Evolutionary conservation across 2,113 vertebrate genomes (phyloP), one percentile per base, ranked within the genome.

Genomic region (Cavia porcellus): DNA sequence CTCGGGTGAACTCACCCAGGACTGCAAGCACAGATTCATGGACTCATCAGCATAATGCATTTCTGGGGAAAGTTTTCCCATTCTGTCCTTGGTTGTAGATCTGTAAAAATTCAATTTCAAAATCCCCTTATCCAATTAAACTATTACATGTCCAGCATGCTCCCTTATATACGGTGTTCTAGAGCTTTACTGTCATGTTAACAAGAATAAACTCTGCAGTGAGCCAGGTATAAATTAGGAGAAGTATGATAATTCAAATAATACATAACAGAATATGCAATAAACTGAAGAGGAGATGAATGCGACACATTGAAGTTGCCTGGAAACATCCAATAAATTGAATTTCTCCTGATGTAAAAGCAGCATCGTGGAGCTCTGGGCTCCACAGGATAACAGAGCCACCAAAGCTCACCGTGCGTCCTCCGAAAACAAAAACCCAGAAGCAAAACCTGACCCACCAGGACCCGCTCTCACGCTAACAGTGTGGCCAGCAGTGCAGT

Each of bases 91-190:
- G 70, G 10, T 38, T 86, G 17, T 79, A 72, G 92, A 79, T 77
- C 90, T 85, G 80, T 79, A 92, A 90, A 95, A 90, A 64, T 70
- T 92, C n/a, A 75, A 93, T 80, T 96, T 77, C 35, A 47, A 93
- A 96, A 96, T 77, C 1, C 75, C 62, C 70, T 96, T 94, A 87
- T 70, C n/a, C 15, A 93, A 86, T 93, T 81, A 97, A 94, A 83
- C n/a, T 55, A 61, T 79, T 59, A 59, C 17, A 75, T 59, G 14
- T 52, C 61, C 50, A 85, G 77, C 45, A 47, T 66, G 64, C 25
- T 57, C 83, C 83, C n/a, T 72, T 81, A 52, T 6, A 79, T 7
- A 47, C 55, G 35, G 59, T 15, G 61, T 47, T 55, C 77, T 84
- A 74, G 42, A 74, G 12, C 19, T 88, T 66, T 82, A 64, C 22